Percentiles rank a stretch among this genome's conserved stretches.
phyloP scores from a whole-genome alignment of 2,888 invertebrate genomes.

The Neoitamus cyanurus region DNA sequence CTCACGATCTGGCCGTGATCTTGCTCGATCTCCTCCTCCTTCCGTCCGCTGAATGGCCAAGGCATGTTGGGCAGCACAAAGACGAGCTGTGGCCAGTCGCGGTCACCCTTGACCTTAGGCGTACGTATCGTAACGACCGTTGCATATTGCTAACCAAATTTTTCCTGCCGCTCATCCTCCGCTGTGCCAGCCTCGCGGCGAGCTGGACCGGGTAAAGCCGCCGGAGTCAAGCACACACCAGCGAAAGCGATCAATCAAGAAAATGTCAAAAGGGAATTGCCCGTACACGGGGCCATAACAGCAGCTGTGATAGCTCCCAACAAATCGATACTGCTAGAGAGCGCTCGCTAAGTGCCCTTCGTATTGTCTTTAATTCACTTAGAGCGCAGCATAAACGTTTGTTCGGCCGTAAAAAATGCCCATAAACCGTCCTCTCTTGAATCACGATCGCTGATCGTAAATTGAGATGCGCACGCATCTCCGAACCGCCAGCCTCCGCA shows the following conservation, averaged over 20 bases:
- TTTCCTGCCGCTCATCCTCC: neutral
- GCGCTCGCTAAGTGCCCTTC: conserved; percentile 13
- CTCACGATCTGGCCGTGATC: conserved; percentile 36
- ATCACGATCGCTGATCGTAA: conserved; percentile 40
- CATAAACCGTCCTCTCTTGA: conserved; percentile 32
- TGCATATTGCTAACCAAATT: conserved; percentile 22
- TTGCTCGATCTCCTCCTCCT: conserved; percentile 14
- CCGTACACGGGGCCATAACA: conserved; percentile 2
- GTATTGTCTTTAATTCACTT: conserved; percentile 14
- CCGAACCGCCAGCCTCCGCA: conserved; percentile 35
- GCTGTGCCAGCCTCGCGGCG: neutral
- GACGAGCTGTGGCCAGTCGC: neutral
- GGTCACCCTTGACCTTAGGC: conserved; percentile 33
- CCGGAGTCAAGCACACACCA: neutral
- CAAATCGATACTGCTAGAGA: neutral
- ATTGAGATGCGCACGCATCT: conserved; percentile 30
- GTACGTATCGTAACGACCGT: neutral
- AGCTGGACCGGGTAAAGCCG: neutral
- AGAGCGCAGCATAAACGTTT: neutral
- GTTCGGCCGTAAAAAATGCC: neutral
- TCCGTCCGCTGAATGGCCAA: neutral
- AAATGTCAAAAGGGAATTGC: neutral
- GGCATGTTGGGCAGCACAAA: neutral
- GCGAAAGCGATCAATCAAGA: conserved; percentile 13
- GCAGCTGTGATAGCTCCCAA: conserved; percentile 7